These are phyloP conservation scores for Discoglossus pictus DNA, from an alignment of 2,797 vertebrate genomes.

Conservation along the genomic window DNA sequence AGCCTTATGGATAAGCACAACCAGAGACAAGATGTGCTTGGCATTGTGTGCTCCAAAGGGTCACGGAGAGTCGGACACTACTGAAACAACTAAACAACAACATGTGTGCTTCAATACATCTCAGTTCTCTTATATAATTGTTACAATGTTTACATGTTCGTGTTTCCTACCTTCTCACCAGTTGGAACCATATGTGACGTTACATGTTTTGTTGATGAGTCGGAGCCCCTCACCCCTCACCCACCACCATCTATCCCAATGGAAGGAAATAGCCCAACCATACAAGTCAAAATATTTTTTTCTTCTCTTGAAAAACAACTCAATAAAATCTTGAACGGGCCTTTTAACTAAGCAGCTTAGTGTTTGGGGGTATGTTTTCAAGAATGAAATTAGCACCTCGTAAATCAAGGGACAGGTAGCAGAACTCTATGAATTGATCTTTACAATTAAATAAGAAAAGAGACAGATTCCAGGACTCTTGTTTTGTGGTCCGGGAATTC, in stretches of 20 bases:
- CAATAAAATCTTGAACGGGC: neutral
- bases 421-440: constrained; percentile 12
- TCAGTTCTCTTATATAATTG: no score
- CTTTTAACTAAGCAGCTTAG: constrained; percentile 5
- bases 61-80: no score
- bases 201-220: neutral
- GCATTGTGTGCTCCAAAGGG: no score
- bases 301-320: neutral
- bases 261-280: neutral
- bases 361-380: constrained; percentile 8
- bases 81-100: no score
- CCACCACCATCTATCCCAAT: neutral
- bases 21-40: no score
- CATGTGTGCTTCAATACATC: no score
- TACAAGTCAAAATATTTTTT: neutral
- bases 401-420: constrained; percentile 5
- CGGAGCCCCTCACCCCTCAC: neutral
- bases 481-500: constrained; percentile 8
- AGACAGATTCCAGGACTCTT: constrained; percentile 6
- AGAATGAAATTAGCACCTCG: constrained; percentile 15
- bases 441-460: constrained; percentile 9
- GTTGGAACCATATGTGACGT: neutral
- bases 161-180: neutral
- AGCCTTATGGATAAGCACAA: no score
- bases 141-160: no score